Evolutionary conservation across 2,888 invertebrate species (phyloP), one percentile per base, ranked within the genome.

Genomic region (Tenthredo scrophulariae): DNA sequence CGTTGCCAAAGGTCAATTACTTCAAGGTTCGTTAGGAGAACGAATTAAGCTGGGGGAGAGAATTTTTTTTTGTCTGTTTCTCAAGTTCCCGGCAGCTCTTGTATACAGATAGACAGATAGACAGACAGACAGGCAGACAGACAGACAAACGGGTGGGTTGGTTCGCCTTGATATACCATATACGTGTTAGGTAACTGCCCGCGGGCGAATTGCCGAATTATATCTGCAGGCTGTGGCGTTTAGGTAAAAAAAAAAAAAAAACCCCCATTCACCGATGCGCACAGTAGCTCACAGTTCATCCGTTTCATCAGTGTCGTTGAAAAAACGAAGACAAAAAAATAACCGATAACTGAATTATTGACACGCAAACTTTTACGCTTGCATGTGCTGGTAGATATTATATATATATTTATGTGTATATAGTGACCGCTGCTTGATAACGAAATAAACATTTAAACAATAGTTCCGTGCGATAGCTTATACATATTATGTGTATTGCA

Each of bases 1-100:
- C 37, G 18, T 62, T 62, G 67, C 83, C 83, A 67, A 83, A 70
- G 83, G 67, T 83, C 83, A 67, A 67, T 83, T 46, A 70, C 83
- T 83, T 46, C 83, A 50, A 67, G 83, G 83, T 83, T 83, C 83
- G 83, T 67, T 83, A 46, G 83, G 29, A 15, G 67, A 83, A 70
- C 43, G 54, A 46, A 67, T 83, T 43, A 83, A 67, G 67, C 80
- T 37, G 83, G 37, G 43, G 43, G 15, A n/a, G 22, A 83, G 43
- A 29, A 26, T 46, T 83, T 83, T 70, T 83, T 26, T 37, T 37
- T 37, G 33, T 77, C 29, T 18, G 50, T 54, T 37, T 50, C 80
- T 74, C 72, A 74, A 74, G 72, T 74, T 74, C n/a, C 72, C 72
- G 18, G 15, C 13, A 29, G 37, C 9, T 29, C 70, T 62, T 22